Evolutionary conservation across 2,113 vertebrate genomes (phyloP), one percentile per base, ranked within the genome.

Genomic region (Orientallactaga bullata): DNA sequence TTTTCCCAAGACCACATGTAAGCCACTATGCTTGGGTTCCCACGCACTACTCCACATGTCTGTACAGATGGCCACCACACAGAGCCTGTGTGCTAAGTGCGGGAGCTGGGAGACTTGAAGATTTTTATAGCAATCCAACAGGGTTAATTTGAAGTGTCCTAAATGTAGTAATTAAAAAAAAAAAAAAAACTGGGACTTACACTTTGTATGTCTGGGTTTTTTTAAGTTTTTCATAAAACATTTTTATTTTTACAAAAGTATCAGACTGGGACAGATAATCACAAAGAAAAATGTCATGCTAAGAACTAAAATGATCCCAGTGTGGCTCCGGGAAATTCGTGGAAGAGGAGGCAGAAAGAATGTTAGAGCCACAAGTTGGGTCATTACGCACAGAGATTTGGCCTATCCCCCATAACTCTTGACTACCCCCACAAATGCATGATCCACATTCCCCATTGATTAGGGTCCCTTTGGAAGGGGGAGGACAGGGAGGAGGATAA

Each of bases 181-280:
- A 77, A 39, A 69, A 63, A 37, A 42, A 71, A 47, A 71, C 24
- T n/a, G 32, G 42, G 47, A 73, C 55, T 90, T 76, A 51, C 18
- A 8, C 42, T 95, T 63, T 72, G 30, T 78, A n/a, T 61, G 15
- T 85, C 69, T 82, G 69, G 7, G 35, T 61, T 96, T 76, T 21
- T 73, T 61, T 21, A 11, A 60, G 83, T 92, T 94, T 94, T 82
- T 69, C 42, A 42, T 61, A 80, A 89, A 21, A 7, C 21, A 68
- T 26, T 86, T 93, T 95, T 83, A 90, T 35, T 88, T 93, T 96
- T 94, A 82, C 17, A 69, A 60, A 94, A 66, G 5, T 82, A 28
- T 85, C 60, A 55, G 55, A 69, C 79, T 83, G 30, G 88, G 69
- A 71, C 32, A 74, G 68, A 55, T 58, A 42, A 90, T 74, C 42